phyloP scores from a whole-genome alignment of 2,797 vertebrate species.

The Takifugu rubripes region DNA sequence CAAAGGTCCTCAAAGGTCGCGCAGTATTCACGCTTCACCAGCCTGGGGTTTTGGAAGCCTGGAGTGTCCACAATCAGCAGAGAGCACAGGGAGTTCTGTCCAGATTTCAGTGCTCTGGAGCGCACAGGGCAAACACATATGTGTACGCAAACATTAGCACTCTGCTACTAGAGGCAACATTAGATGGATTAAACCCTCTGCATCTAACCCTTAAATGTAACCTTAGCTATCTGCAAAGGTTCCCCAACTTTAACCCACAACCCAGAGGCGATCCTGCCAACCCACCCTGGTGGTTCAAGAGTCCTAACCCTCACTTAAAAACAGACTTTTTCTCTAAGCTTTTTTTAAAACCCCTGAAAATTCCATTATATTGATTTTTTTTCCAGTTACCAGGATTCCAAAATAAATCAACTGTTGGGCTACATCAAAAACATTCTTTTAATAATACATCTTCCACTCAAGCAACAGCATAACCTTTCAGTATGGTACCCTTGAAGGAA shows the following conservation, averaged over 20 bases:
- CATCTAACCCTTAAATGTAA: conserved; percentile 31
- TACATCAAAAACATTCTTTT: background rate
- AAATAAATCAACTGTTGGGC: conserved; percentile 1
- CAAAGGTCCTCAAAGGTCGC: conserved; percentile 96
- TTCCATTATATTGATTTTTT: background rate
- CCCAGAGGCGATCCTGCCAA: background rate
- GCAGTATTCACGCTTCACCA: conserved; percentile 78
- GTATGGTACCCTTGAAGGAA: background rate
- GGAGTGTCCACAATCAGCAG: conserved; percentile 95
- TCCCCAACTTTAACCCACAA: conserved; percentile 11
- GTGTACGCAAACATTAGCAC: conserved; percentile 7
- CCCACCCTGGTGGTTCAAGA: background rate
- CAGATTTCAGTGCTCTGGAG: conserved; percentile 91
- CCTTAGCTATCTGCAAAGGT: conserved; percentile 16
- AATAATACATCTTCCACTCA: background rate
- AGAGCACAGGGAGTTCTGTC: conserved; percentile 90
- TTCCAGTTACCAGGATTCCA: background rate
- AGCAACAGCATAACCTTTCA: no score
- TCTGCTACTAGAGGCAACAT: conserved; percentile 13
- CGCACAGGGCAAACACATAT: conserved; percentile 26
- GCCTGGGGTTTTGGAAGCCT: conserved; percentile 91
- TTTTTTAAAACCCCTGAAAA: background rate
- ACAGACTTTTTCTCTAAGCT: background rate
- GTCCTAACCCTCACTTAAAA: background rate
- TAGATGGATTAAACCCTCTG: conserved; percentile 38